Conservation (phyloP, 1,140 invertebrate species). For the Drusus annulatus region DNA sequence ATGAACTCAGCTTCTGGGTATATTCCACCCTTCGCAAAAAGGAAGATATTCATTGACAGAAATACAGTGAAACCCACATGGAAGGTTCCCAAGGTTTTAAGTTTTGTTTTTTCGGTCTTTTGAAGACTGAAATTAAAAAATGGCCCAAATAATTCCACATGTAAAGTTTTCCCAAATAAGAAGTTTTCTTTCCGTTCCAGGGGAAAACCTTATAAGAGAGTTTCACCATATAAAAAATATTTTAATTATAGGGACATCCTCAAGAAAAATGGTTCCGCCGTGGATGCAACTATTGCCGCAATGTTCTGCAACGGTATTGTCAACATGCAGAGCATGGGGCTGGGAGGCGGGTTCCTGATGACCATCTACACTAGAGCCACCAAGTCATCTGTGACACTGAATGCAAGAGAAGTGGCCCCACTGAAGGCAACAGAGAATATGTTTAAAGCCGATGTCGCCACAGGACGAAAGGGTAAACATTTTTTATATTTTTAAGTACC, state of each 20-base stretch:
- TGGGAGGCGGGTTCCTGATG: conserved; percentile 92
- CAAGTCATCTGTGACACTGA: conserved; percentile 78
- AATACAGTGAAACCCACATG: too few species aligned
- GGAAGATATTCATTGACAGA: not conserved
- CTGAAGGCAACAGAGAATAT: conserved; percentile 77
- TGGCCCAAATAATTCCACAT: too few species aligned
- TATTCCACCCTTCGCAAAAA: too few species aligned
- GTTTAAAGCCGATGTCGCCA: conserved; percentile 72
- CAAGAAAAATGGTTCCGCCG: conserved; percentile 84
- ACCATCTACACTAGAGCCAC: conserved; percentile 82
- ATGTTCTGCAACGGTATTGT: conserved; percentile 90
- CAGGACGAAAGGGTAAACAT: conserved; percentile 28
- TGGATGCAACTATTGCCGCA: conserved; percentile 88
- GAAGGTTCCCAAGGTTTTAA: too few species aligned
- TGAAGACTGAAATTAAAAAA: too few species aligned
- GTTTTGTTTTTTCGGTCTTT: too few species aligned
- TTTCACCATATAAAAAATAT: too few species aligned
- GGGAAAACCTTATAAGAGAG: too few species aligned
- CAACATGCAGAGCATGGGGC: conserved; percentile 88
- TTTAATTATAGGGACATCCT: conserved; percentile 78
- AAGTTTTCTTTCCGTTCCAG: too few species aligned
- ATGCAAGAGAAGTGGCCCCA: conserved; percentile 88
- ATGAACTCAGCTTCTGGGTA: too few species aligned
- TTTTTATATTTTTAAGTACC: not conserved
- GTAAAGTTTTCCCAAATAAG: too few species aligned